Conservation (phyloP, 2,797 vertebrate genomes). For the Pygocentrus nattereri region DNA sequence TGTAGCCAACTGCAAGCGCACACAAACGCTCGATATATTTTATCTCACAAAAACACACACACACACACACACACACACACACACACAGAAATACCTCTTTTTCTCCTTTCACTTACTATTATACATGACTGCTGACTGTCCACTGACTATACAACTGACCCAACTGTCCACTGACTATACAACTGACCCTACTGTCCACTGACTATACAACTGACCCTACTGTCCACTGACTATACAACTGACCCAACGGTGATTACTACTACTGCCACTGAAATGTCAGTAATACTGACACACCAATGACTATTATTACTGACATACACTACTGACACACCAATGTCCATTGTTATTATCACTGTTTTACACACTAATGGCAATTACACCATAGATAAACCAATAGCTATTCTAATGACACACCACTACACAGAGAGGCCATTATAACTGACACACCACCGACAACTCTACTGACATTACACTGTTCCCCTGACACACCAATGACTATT, state of each 20-base stretch:
- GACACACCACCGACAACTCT: too few species aligned
- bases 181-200: neutral
- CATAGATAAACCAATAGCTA: too few species aligned
- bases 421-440: too few species aligned
- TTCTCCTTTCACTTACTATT: neutral
- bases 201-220: neutral
- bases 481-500: too few species aligned
- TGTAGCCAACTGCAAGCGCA: constrained; percentile 87
- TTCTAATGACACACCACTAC: too few species aligned
- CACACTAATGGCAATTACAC: too few species aligned
- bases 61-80: constrained; percentile 35
- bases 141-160: neutral
- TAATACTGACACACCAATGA: constrained; percentile 12
- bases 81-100: neutral
- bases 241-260: constrained; percentile 8
- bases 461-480: too few species aligned
- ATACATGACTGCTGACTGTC: neutral
- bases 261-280: neutral
- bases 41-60: neutral
- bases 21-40: neutral
- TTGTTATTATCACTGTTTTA: too few species aligned
- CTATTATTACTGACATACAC: neutral
- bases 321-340: neutral
- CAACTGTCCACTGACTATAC: neutral
- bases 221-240: neutral